These are phyloP conservation scores for Pipistrellus nathusii DNA, from an alignment of 2,797 vertebrate genomes.

Conservation along the genomic window DNA sequence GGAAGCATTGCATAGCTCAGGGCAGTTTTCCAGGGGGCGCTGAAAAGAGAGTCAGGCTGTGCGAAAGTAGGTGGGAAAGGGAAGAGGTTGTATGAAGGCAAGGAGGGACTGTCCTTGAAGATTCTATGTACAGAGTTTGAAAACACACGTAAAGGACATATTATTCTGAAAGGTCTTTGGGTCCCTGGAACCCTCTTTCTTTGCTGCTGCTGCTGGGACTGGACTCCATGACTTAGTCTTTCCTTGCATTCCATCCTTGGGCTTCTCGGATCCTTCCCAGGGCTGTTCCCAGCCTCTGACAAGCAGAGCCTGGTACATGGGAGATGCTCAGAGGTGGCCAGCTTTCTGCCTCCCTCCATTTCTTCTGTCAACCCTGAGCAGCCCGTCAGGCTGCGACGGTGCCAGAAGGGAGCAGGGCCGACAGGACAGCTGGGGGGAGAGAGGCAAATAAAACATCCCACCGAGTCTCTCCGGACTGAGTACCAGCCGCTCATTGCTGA, in stretches of 20 bases:
- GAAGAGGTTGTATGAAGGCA: not conserved
- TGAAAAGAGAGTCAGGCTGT: not conserved
- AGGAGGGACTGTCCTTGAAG: rapidly evolving
- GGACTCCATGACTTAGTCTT: rapidly evolving
- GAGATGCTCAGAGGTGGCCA: not conserved
- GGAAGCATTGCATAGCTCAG: not conserved
- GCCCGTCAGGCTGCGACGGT: not conserved
- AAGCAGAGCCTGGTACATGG: not conserved
- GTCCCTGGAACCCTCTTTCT: not conserved
- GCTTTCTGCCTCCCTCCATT: not conserved
- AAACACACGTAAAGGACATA: not conserved
- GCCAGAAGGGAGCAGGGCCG: not conserved
- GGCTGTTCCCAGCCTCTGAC: not conserved
- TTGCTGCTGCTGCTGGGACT: not conserved
- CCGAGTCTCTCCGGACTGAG: slow-evolving; percentile 11
- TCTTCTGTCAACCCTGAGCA: not conserved
- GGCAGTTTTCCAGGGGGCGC: not conserved
- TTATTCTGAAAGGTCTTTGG: not conserved
- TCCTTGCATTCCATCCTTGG: rapidly evolving
- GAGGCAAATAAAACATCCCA: slow-evolving; percentile 44
- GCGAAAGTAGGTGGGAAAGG: not conserved
- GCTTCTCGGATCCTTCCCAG: not conserved
- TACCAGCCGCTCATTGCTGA: slow-evolving; percentile 54
- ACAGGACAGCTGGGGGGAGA: not conserved
- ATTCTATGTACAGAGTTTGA: not conserved